These are phyloP conservation scores for Emydura subglobosa DNA, from an alignment of 2,113 vertebrate species.

Conservation along the genomic window DNA sequence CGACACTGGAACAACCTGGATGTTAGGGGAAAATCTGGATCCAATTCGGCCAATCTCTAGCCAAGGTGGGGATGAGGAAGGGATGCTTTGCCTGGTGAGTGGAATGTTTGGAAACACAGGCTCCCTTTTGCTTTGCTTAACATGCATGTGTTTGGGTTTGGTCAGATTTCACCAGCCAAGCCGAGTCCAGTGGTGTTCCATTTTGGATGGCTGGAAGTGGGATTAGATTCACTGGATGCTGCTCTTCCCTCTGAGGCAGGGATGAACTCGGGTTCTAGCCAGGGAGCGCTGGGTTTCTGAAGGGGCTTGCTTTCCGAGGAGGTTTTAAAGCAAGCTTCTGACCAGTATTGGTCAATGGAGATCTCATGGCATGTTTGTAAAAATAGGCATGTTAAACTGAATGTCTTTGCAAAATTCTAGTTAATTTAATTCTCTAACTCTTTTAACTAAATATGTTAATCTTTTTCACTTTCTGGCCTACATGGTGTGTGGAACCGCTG, in stretches of 20 bases:
- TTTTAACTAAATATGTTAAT: not conserved
- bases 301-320: not conserved
- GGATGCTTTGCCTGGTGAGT: not conserved
- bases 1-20: not conserved
- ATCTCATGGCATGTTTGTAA: not conserved
- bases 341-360: not conserved
- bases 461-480: not conserved
- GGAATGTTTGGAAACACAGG: not conserved
- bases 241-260: not conserved
- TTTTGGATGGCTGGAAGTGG: not conserved
- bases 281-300: not conserved
- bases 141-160: not conserved
- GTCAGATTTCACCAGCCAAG: not conserved
- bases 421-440: constrained; percentile 24
- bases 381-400: not conserved
- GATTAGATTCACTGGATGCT: not conserved
- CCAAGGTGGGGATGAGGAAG: not conserved
- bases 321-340: not conserved
- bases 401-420: not conserved
- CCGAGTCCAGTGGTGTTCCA: not conserved
- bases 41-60: not conserved
- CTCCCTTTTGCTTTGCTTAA: not conserved
- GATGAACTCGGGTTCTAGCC: not conserved
- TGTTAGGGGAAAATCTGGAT: not conserved
- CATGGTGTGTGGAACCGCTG: fast-evolving